A percentile compares a stretch with the other conserved stretches of the same genome.
Evolutionary conservation across 1,140 invertebrate genomes (phyloP).

Genomic region (Frieseomelitta varia): DNA sequence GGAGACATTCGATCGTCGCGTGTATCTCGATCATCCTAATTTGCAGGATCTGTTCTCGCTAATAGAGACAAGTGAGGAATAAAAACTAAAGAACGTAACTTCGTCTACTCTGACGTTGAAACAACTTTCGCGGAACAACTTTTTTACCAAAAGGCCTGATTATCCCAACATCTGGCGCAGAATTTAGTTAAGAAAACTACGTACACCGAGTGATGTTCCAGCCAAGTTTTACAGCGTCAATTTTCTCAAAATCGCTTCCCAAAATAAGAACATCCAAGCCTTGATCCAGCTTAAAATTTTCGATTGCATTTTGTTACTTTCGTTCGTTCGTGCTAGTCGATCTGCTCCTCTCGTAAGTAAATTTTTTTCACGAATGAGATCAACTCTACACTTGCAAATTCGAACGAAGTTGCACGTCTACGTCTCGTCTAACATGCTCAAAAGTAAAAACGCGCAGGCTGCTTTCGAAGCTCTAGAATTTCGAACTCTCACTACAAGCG

Average conservation of each 20-base stretch:
- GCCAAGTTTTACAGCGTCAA: constrained; percentile 11
- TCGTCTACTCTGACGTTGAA: too few species aligned
- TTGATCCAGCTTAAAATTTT: not conserved
- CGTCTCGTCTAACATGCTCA: too few species aligned
- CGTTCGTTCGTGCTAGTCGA: not conserved
- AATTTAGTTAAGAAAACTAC: not conserved
- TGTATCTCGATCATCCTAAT: not conserved
- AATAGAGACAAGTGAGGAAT: too few species aligned
- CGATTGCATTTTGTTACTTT: not conserved
- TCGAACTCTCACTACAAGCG: too few species aligned
- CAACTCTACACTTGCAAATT: too few species aligned
- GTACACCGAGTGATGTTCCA: not conserved
- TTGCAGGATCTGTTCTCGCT: not conserved
- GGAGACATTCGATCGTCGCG: not conserved
- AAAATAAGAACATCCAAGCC: not conserved
- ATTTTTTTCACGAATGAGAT: too few species aligned
- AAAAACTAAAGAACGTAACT: too few species aligned
- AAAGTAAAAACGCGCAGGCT: too few species aligned
- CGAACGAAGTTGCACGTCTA: too few species aligned
- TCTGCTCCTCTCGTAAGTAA: not conserved
- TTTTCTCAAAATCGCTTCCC: not conserved
- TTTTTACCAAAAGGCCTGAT: not conserved
- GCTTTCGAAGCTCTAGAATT: too few species aligned
- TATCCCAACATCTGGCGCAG: not conserved
- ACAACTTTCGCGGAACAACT: too few species aligned